phyloP scores from a whole-genome alignment of 2,797 vertebrate genomes.

The Buceros bicornis region DNA sequence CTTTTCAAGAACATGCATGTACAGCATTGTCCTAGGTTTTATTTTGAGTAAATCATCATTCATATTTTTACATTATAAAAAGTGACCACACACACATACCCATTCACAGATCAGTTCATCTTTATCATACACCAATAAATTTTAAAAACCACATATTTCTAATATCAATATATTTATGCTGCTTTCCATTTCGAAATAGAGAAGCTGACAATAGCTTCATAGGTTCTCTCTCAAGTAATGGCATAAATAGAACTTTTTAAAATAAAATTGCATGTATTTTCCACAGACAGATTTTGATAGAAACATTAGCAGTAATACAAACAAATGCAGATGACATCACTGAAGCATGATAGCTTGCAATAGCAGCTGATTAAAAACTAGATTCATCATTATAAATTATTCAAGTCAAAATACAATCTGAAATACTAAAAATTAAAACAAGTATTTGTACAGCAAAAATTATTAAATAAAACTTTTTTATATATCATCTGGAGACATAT shows the following conservation, averaged over 20 bases:
- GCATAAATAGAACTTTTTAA: constrained; percentile 71
- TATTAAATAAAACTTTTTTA: constrained; percentile 70
- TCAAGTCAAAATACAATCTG: constrained; percentile 78
- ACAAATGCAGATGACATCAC: constrained; percentile 74
- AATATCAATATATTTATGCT: constrained; percentile 78
- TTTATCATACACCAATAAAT: constrained; percentile 80
- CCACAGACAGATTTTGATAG: constrained; percentile 75
- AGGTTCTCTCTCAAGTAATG: constrained; percentile 72
- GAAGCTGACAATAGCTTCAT: constrained; percentile 88
- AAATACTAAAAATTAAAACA: constrained; percentile 80
- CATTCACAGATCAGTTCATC: constrained; percentile 80
- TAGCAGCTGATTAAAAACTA: constrained; percentile 78
- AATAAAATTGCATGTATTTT: constrained; percentile 70
- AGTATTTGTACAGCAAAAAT: constrained; percentile 79
- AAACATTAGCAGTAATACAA: constrained; percentile 76
- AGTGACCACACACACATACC: constrained; percentile 79
- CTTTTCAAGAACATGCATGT: constrained; percentile 78
- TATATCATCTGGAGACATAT: constrained; percentile 65
- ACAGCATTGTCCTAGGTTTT: constrained; percentile 80
- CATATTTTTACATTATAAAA: constrained; percentile 82
- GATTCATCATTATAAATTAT: constrained; percentile 77
- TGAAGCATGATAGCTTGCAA: constrained; percentile 77
- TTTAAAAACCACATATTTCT: constrained; percentile 77
- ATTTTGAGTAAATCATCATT: constrained; percentile 79
- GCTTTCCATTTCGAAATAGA: constrained; percentile 77